These are phyloP conservation scores for Sphenodon punctatus DNA, from an alignment of 2,797 vertebrate species.

Conservation along the genomic window DNA sequence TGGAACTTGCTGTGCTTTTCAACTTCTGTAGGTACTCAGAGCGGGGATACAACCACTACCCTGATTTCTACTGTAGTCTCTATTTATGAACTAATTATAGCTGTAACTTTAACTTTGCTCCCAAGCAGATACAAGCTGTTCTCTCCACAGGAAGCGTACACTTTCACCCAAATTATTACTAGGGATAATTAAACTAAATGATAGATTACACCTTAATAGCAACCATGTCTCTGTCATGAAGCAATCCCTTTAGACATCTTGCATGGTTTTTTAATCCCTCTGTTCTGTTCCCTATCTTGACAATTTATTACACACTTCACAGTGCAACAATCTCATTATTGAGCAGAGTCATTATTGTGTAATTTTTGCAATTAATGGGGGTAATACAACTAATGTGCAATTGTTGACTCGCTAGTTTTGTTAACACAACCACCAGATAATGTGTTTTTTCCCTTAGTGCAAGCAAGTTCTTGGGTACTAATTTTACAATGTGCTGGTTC, in stretches of 20 bases:
- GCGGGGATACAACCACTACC: too few species aligned
- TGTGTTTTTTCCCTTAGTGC: not conserved
- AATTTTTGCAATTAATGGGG: not conserved
- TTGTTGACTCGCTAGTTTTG: not conserved
- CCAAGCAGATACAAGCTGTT: not conserved
- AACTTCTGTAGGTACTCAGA: too few species aligned
- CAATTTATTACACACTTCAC: not conserved
- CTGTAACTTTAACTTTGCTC: not conserved
- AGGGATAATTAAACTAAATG: not conserved
- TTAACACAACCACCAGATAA: not conserved
- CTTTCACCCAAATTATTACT: not conserved
- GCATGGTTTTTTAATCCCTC: not conserved
- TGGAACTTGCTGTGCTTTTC: not conserved
- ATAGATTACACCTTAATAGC: not conserved
- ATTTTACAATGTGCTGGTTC: not conserved
- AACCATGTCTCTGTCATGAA: not conserved
- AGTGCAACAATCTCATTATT: not conserved
- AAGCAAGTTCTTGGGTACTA: not conserved
- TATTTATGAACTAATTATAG: not conserved
- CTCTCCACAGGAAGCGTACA: not conserved
- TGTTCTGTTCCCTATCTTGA: not conserved
- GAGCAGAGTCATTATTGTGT: not conserved
- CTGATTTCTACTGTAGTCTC: too few species aligned
- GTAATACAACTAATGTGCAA: not conserved
- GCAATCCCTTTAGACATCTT: not conserved